Conservation (phyloP, 1,140 invertebrate genomes). For the Macrobrachium nipponense region DNA sequence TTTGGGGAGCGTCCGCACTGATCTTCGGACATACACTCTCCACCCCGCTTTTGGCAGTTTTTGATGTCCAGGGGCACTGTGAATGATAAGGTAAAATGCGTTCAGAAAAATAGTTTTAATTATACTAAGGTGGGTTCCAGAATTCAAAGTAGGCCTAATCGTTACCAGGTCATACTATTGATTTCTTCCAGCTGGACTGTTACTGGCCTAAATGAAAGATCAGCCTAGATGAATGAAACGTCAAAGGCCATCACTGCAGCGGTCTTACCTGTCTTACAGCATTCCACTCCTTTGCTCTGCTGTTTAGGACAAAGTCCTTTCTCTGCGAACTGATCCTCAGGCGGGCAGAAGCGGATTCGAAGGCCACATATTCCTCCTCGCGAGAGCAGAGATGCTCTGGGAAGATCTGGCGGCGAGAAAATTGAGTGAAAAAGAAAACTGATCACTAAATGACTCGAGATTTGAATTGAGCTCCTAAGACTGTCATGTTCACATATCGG, state of each 20-base stretch:
- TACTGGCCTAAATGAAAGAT: neutral
- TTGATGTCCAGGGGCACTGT: conserved; percentile 26
- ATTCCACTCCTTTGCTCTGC: conserved; percentile 27
- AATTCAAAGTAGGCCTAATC: neutral
- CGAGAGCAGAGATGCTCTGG: conserved; percentile 19
- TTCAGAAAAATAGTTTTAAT: neutral
- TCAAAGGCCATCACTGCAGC: neutral
- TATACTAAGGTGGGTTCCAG: too few species aligned
- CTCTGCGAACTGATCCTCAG: neutral
- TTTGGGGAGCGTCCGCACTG: neutral
- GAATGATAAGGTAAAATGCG: neutral
- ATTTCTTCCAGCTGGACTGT: neutral
- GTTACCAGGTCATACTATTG: neutral
- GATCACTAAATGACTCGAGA: too few species aligned
- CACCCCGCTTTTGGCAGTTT: neutral
- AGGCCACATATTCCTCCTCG: conserved; percentile 15
- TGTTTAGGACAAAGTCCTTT: conserved; percentile 30
- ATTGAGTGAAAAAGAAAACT: too few species aligned
- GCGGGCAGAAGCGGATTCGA: conserved; percentile 21
- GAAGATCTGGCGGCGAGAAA: neutral
- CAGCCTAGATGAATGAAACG: neutral
- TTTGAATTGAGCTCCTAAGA: too few species aligned
- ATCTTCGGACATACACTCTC: neutral
- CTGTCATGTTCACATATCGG: too few species aligned
- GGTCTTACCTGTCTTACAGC: conserved; percentile 13